Evolutionary conservation across 2,888 invertebrate species (phyloP), one percentile per base, ranked within the genome.

Genomic region (Xestobium rufovillosum): DNA sequence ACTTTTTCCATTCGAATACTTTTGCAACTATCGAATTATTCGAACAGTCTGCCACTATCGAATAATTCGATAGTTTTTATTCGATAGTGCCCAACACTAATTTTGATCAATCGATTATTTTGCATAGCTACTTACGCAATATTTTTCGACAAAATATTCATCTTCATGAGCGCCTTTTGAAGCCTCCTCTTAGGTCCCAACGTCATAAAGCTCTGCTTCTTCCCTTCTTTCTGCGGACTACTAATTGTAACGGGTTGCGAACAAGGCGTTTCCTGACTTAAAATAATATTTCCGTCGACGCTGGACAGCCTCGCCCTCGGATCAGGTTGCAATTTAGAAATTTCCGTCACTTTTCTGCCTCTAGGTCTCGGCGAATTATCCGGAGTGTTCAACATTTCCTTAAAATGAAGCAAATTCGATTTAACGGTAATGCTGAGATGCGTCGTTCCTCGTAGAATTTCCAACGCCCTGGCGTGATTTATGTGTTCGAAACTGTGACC

Each of bases 341-440:
- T 79, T 59, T 84, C 80, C 12, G 76, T 68, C 12, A 70, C 66
- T 57, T 72, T 66, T 53, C 72, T 67, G 26, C 78, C 75, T 53
- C 83, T 73, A 26, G 82, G 80, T 49, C 83, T 70, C n/a, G 84
- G 83, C 26, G 84, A 85, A 64, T 83, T 86, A 53, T 87, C 87
- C 33, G 86, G 83, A 57, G 81, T 76, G 46, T 76, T 74, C 36
- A 81, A 61, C 78, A 82, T 79, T 62, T 82, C 80, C 61, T 82
- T 82, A 55, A 82, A 82, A 64, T 89, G 86, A 60, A 95, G 73
- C 55, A 97, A 75, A 71, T 98, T 98, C 57, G 92, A 95, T 69
- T 95, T 96, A 33, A 98, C 91, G 36, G 91, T 90, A 50, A 98
- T 87, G 63, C 91, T 89, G 42, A 98, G 72, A 70, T 97, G 97